phyloP scores from a whole-genome alignment of 2,888 invertebrate genomes.

The Tenthredo mesomela region DNA sequence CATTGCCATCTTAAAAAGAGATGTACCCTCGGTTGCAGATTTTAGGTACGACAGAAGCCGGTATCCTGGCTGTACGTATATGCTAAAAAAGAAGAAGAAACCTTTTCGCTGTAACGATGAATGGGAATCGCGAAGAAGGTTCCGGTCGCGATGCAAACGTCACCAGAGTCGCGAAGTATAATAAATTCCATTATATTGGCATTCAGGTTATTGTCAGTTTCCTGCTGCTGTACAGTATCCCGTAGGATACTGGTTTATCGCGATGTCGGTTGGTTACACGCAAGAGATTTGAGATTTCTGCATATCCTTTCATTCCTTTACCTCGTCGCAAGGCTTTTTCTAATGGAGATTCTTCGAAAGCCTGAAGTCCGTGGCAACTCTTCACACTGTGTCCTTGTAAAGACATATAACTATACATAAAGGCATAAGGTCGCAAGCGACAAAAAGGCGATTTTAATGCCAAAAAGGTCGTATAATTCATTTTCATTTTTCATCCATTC shows the following conservation, averaged over 20 bases:
- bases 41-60: too few relatives aligned
- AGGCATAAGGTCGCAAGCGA: too few relatives aligned
- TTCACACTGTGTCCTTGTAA: background rate
- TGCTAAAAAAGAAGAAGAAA: background rate
- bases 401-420: too few relatives aligned
- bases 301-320: background rate
- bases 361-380: background rate
- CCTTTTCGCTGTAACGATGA: background rate
- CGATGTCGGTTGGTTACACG: background rate
- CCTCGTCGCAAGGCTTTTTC: background rate
- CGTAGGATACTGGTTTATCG: slow-evolving; percentile 6
- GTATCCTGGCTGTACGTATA: background rate
- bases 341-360: background rate
- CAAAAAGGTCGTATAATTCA: too few relatives aligned
- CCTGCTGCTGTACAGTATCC: background rate
- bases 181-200: slow-evolving; percentile 42
- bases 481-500: too few relatives aligned
- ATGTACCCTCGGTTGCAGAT: too few relatives aligned
- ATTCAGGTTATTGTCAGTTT: slow-evolving; percentile 20
- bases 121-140: slow-evolving; percentile 9
- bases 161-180: background rate
- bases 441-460: too few relatives aligned
- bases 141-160: slow-evolving; percentile 34
- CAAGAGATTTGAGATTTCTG: slow-evolving; percentile 29
- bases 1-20: too few relatives aligned